Base-by-base conservation (phyloP, 1,140 invertebrate genomes). In the Polypedilum pembai region DNA sequence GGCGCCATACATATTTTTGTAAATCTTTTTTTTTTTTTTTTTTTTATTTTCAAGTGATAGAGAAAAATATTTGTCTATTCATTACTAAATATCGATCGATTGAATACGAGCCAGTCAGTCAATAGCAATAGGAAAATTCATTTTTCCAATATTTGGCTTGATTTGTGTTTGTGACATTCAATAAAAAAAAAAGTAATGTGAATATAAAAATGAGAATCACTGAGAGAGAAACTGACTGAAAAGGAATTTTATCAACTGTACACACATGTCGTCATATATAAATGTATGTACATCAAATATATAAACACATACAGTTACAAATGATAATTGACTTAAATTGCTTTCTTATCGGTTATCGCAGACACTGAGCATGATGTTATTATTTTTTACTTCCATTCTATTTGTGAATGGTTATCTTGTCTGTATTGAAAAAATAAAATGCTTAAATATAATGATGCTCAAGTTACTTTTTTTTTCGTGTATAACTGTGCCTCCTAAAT, bases 301-400 rank as follows among this genome's bases (percentile, higher is more conserved):
- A 33, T 33, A 33, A 33, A 33, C 24, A 33, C 12, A 56, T 56
- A 56, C 45, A 56, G 45, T 56, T 56, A 56, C 45, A 56, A 56
- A 56, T 56, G 45, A 56, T 56, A 56, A 56, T 56, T 56, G 45
- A 56, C 45, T 56, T 56, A 56, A 56, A 56, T 56, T 56, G 45
- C 45, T 56, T 56, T 56, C 45, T 56, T 56, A 56, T 56, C 45
- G 45, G 45, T 56, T 56, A 56, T 56, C 45, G 45, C 45, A 56
- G n/a, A 56, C 45, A 56, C 45, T 56, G 45, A 56, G 45, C 45
- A 56, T 56, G 45, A 56, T 56, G 45, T 56, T 56, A n/a, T 56
- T 56, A n/a, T n/a, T n/a, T 33, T 33, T 33, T 33, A 33, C 24
- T 56, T 56, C 12, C n/a, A 56, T 56, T 56, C 45, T 56, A 56